These are phyloP conservation scores for Calliopum simillimum DNA, from an alignment of 2,888 invertebrate species.

Conservation along the genomic window DNA sequence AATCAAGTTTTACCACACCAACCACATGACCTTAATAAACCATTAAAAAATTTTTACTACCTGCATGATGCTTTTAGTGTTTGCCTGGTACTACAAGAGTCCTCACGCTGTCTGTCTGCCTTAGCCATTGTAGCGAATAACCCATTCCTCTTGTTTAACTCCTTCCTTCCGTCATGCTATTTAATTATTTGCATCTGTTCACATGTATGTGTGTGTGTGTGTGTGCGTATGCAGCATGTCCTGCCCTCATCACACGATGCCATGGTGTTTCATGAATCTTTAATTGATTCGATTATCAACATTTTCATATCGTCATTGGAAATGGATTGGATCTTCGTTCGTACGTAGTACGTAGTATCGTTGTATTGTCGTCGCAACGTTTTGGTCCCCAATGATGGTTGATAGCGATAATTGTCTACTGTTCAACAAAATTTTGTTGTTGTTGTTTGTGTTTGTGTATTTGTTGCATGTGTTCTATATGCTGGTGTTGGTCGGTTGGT, in stretches of 20 bases:
- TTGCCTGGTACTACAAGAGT: not conserved
- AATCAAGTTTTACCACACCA: too few species aligned
- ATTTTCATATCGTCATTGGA: slow-evolving; percentile 22
- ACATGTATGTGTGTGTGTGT: slow-evolving; percentile 10
- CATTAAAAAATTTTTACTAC: too few species aligned
- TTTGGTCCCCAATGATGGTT: slow-evolving; percentile 22
- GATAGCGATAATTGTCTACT: slow-evolving; percentile 31
- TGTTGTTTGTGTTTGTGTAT: slow-evolving; percentile 12
- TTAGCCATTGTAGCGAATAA: too few species aligned
- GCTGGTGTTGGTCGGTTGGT: slow-evolving; percentile 9
- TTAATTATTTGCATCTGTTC: not conserved
- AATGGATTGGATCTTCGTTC: slow-evolving; percentile 19
- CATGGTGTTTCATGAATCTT: slow-evolving; percentile 31
- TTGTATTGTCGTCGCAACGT: too few species aligned
- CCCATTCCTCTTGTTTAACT: too few species aligned
- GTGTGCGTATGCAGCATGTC: not conserved
- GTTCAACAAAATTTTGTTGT: not conserved
- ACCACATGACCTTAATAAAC: too few species aligned
- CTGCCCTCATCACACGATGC: not conserved
- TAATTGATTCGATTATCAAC: slow-evolving; percentile 35
- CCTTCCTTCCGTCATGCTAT: too few species aligned
- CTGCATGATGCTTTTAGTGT: too few species aligned
- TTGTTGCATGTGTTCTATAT: not conserved
- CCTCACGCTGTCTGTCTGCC: too few species aligned
- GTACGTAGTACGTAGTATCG: slow-evolving; percentile 1